phyloP scores from a whole-genome alignment of 2,888 invertebrate species.

The Trilocha varians region DNA sequence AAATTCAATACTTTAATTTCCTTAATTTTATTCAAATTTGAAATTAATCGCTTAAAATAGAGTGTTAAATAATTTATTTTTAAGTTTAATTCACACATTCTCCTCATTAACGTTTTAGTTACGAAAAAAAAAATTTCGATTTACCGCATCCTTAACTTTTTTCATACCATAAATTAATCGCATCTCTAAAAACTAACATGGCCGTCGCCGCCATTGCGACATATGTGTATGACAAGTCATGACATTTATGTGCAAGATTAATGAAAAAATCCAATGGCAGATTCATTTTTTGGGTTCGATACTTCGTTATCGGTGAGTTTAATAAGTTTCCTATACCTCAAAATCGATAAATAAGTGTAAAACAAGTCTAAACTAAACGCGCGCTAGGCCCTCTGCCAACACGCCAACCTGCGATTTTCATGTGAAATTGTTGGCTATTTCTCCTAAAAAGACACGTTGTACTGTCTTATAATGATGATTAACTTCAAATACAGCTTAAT shows the following conservation, averaged over 20 bases:
- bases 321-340: conserved; percentile 19
- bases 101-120: no score
- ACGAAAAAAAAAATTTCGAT: no score
- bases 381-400: conserved; percentile 39
- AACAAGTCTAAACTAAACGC: conserved; percentile 21
- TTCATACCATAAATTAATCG: no score
- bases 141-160: no score
- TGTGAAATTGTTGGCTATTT: conserved; percentile 14
- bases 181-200: conserved; percentile 54
- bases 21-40: no score
- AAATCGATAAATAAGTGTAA: conserved; percentile 23
- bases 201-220: conserved; percentile 59
- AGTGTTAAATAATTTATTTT: no score
- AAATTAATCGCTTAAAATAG: no score
- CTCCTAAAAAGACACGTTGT: neutral
- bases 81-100: no score
- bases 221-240: conserved; percentile 77
- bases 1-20: no score
- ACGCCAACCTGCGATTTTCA: conserved; percentile 27
- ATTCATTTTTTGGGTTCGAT: conserved; percentile 91
- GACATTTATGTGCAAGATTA: conserved; percentile 76
- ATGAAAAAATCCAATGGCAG: conserved; percentile 83
- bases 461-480: neutral
- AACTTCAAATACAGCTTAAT: neutral
- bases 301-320: conserved; percentile 82